Evolutionary conservation across 2,113 vertebrate genomes (phyloP), one percentile per base, ranked within the genome.

Genomic region (Dipodomys spectabilis): DNA sequence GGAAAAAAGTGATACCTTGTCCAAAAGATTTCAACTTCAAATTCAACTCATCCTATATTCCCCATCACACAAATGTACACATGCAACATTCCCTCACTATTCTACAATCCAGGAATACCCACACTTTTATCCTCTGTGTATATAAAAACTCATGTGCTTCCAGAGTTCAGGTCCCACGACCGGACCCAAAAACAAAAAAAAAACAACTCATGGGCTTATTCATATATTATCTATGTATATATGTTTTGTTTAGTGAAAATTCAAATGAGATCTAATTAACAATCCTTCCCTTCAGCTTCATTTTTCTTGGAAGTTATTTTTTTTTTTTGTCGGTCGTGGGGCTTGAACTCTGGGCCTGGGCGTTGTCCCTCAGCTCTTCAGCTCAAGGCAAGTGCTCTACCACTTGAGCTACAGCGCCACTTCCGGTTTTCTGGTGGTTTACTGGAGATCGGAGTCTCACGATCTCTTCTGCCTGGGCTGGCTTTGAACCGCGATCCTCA

Each of bases 181-280:
- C 5, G 39, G 39, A 39, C 39, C 39, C 39, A 3, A 39, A 39
- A 39, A 39, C 5, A 39, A 39, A 5, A 5, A 5, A 39, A 39
- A 39, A 39, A 83, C 23, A 57, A 7, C 35, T 45, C 28, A 9
- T 49, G 23, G 75, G 74, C 27, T 68, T 23, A 72, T 85, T 53
- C 45, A 85, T 30, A 35, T 78, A 71, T 57, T 71, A 7, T 12
- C 49, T 81, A 84, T 22, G 32, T 49, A 71, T 84, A 64, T 78
- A 5, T 16, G 74, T 90, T 79, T 88, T 69, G 79, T 69, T 57
- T 60, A 92, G 23, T 77, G 84, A 90, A 85, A 81, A 86, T 80
- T 84, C 83, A 87, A 93, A 64, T 91, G 65, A 92, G 64, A 18
- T 92, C 7, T 88, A 88, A 82, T 82, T 74, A 91, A 73, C 7